Evolutionary conservation across 2,113 vertebrate species (phyloP).

Genomic region (Silurus meridionalis): DNA sequence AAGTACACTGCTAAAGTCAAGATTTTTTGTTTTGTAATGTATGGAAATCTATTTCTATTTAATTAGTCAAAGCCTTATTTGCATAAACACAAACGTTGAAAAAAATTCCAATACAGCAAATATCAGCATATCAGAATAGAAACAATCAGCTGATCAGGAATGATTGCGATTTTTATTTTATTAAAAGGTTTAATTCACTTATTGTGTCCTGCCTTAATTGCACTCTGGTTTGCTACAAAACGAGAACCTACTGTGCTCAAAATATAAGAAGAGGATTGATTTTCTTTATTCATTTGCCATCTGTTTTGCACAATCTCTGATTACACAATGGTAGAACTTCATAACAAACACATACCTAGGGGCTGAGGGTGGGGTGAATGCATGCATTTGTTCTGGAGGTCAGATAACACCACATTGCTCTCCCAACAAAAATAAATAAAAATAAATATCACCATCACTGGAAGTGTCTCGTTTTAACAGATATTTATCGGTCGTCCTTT

Average conservation of each 20-base stretch:
- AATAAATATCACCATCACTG: neutral
- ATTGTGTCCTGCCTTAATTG: neutral
- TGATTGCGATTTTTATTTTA: neutral
- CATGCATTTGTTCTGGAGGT: neutral
- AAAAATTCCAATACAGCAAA: neutral
- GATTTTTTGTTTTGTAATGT: neutral
- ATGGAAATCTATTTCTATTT: neutral
- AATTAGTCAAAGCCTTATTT: neutral
- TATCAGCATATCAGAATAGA: neutral
- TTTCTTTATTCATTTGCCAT: neutral
- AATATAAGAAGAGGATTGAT: neutral
- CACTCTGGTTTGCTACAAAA: neutral
- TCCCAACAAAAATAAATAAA: neutral
- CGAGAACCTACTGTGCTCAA: neutral
- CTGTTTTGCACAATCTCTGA: slow-evolving; percentile 11
- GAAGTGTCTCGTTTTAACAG: neutral
- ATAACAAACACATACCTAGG: neutral
- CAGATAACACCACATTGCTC: slow-evolving; percentile 16
- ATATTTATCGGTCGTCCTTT: neutral
- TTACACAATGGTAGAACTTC: neutral
- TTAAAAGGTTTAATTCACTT: neutral
- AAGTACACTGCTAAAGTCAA: neutral
- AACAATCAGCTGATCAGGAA: neutral
- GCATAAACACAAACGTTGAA: neutral
- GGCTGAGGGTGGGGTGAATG: neutral